Conservation (phyloP, 2,888 invertebrate species). For the Malthinus flaveolus region DNA sequence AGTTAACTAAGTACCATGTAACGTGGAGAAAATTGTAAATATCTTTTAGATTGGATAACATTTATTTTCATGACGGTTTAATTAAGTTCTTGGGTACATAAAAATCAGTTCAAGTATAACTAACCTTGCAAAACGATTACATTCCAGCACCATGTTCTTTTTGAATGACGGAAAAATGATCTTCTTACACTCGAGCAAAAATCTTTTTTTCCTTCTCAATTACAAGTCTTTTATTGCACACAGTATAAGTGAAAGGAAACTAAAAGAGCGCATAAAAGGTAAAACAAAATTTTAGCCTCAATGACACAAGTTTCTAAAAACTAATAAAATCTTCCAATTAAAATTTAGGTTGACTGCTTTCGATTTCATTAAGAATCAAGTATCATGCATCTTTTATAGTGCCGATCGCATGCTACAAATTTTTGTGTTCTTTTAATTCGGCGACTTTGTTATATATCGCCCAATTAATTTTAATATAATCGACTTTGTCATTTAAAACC, state of each 20-base stretch:
- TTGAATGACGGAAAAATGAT: too few relatives aligned
- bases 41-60: conserved; percentile 7
- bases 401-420: conserved; percentile 30
- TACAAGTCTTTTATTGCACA: too few relatives aligned
- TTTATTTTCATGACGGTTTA: conserved; percentile 8
- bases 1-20: background rate
- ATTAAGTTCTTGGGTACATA: background rate
- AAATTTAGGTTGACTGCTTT: conserved; percentile 17
- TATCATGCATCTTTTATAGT: conserved; percentile 23
- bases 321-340: conserved; percentile 21
- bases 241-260: too few relatives aligned
- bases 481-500: conserved; percentile 38
- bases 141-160: too few relatives aligned
- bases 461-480: conserved; percentile 52
- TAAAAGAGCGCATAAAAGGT: too few relatives aligned
- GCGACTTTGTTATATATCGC: conserved; percentile 41
- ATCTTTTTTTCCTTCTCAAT: too few relatives aligned
- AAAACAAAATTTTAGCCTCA: too few relatives aligned
- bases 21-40: conserved; percentile 17
- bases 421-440: conserved; percentile 27
- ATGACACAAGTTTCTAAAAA: conserved; percentile 2
- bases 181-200: too few relatives aligned
- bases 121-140: too few relatives aligned
- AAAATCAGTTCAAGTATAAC: too few relatives aligned
- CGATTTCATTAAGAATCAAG: conserved; percentile 25